Conservation (phyloP, 30 jellyfish, hydroid and myxozoan genomes). For the Calvadosia cruxmelitensis region DNA sequence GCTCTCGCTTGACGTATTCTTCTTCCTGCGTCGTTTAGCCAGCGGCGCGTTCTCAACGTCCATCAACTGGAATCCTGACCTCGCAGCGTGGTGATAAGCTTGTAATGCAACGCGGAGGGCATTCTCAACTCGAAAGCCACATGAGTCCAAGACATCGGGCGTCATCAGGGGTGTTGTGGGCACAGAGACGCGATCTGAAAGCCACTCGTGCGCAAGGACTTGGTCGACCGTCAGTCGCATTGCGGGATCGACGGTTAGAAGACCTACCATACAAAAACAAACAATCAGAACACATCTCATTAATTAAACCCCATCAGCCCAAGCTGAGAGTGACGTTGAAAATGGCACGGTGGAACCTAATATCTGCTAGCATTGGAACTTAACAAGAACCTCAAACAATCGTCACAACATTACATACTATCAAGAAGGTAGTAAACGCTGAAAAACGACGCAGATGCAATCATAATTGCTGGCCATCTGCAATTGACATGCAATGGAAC, state of each 20-base stretch:
- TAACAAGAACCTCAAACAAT: too few species aligned
- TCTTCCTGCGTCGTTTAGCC: conserved; percentile 88
- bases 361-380: too few species aligned
- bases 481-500: too few species aligned
- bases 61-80: conserved; percentile 88
- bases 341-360: not conserved
- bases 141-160: conserved; percentile 76
- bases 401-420: too few species aligned
- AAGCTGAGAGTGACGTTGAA: not conserved
- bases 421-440: too few species aligned
- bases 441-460: too few species aligned
- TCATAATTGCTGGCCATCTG: too few species aligned
- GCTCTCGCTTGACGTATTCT: conserved; percentile 61
- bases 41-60: conserved; percentile 97
- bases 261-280: conserved; percentile 29
- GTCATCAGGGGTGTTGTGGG: conserved; percentile 97
- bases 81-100: conserved; percentile 92
- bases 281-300: not conserved
- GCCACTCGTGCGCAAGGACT: conserved; percentile 86
- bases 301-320: not conserved
- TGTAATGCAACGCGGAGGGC: conserved; percentile 90
- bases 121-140: conserved; percentile 73
- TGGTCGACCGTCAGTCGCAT: conserved; percentile 67
- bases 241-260: conserved; percentile 84
- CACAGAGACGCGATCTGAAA: conserved; percentile 83